Conservation (phyloP, 2,888 invertebrate species). For the Aporophyla lueneburgensis region DNA sequence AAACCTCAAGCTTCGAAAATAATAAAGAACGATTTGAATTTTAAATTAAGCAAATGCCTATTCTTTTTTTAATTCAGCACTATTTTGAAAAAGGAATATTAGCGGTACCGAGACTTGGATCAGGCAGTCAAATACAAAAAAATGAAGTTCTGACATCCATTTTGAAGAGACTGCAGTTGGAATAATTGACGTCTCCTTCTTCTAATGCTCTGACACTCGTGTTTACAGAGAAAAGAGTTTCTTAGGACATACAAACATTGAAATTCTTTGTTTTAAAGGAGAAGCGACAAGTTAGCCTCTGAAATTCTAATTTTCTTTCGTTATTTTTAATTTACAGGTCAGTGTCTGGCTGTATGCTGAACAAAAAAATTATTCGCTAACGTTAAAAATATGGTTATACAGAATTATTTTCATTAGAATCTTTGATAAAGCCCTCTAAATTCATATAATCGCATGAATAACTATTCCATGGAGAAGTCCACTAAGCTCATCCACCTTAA, state of each 20-base stretch:
- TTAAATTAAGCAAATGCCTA: conserved; percentile 6
- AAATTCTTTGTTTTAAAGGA: not conserved
- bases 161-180: not conserved
- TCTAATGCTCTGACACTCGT: not conserved
- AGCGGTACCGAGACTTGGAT: not conserved
- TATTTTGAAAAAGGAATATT: not conserved
- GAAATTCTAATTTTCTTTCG: too few species aligned
- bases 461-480: too few species aligned
- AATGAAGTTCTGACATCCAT: not conserved
- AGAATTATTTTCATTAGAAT: too few species aligned
- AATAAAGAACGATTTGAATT: conserved; percentile 25
- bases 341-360: too few species aligned
- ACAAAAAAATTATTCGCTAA: too few species aligned
- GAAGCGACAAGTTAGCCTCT: too few species aligned
- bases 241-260: not conserved
- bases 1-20: conserved; percentile 30
- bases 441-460: too few species aligned
- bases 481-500: too few species aligned
- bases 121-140: not conserved
- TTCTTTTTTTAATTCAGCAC: not conserved
- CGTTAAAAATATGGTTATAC: too few species aligned
- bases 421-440: too few species aligned
- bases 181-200: not conserved
- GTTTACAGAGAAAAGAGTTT: not conserved
- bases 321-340: too few species aligned